These are phyloP conservation scores for Rhagophthalmus giganteus DNA, from an alignment of 2,888 invertebrate genomes.

Conservation along the genomic window DNA sequence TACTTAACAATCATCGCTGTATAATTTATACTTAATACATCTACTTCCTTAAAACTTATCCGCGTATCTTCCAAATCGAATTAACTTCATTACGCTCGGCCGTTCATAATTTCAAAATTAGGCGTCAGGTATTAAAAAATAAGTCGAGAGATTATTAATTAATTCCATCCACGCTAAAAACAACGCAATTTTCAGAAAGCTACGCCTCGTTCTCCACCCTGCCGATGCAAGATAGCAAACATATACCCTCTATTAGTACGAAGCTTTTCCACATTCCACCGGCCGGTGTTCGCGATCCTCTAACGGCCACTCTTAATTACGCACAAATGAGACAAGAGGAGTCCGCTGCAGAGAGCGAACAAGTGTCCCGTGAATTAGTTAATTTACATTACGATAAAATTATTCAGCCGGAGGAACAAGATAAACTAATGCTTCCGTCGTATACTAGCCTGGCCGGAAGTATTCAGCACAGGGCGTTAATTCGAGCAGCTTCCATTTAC, in stretches of 20 bases:
- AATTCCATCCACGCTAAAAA: too few species aligned
- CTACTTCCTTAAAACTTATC: too few species aligned
- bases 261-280: constrained; percentile 10
- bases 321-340: constrained; percentile 7
- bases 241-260: constrained; percentile 1
- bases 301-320: neutral
- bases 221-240: constrained; percentile 9
- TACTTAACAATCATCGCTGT: too few species aligned
- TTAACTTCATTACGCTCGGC: too few species aligned
- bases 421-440: constrained; percentile 42
- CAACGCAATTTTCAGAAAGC: constrained; percentile 21
- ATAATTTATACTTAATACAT: too few species aligned
- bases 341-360: neutral
- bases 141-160: too few species aligned
- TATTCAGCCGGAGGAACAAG: constrained; percentile 17
- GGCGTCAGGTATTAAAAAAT: too few species aligned
- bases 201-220: constrained; percentile 11
- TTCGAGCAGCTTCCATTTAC: constrained; percentile 49
- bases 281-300: neutral
- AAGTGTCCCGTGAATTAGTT: constrained; percentile 6
- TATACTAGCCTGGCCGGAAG: constrained; percentile 47
- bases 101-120: too few species aligned
- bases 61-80: too few species aligned
- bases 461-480: constrained; percentile 44
- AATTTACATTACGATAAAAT: constrained; percentile 21